Evolutionary conservation across 2,797 vertebrate species (phyloP), one percentile per base, ranked within the genome.

Genomic region (Ataeniobius toweri): DNA sequence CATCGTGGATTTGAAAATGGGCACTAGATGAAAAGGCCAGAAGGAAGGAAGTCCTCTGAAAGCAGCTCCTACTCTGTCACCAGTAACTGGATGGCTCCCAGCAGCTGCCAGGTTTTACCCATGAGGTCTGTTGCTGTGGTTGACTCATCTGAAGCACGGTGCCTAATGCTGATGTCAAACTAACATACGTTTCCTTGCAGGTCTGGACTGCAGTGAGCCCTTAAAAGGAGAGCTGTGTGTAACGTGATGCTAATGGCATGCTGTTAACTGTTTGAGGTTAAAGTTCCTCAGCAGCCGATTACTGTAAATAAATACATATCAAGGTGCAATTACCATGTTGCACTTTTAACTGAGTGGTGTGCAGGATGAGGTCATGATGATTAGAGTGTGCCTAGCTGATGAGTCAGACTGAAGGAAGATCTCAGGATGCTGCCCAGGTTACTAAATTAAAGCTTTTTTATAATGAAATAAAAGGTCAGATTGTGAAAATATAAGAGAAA

Each of bases 191-290:
- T 74, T 44, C 59, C 44, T 22, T 55, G 75, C 46, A 41, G 61
- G 22, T 69, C 51, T 16, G 36, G 70, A 80, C 51, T 78, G 31
- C 78, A 76, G 31, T 5, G 7, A 69, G 39, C 44, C 88, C 91
- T 85, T 90, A 89, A 80, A 93, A 87, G 86, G 88, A 81, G 48
- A 83, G 28, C 76, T 39, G 74, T 51, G 76, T 75, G 75, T 77
- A 74, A 77, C 44, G 8, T 7, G 26, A 83, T 70, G 71, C 81
- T 77, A 31, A 65, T 39, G 67, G 77, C 3, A 51, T 31, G 75
- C 70, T 73, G 67, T 71, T 86, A 76, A 80, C 3, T 24, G 71
- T 83, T 75, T 63, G 31, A 80, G 46, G 76, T 75, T 61, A 24
- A 13, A 48, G 53, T 74, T 87, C 58, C 70, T 78, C 46, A 74